Evolutionary conservation across 2,888 invertebrate genomes (phyloP).

Genomic region (Pristionchus exspectatus): DNA sequence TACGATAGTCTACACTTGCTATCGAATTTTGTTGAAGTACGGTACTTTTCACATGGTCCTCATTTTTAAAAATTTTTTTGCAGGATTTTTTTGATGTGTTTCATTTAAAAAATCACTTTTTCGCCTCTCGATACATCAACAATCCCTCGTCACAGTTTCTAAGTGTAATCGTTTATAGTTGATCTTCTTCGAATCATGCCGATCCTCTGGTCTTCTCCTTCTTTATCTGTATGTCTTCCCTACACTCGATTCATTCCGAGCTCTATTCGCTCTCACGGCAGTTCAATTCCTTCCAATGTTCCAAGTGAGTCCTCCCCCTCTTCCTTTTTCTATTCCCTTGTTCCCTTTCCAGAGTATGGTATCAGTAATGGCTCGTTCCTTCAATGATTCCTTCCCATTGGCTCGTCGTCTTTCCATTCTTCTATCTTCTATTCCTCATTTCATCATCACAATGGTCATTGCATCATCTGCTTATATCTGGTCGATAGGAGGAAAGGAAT

Average conservation of each 20-base stretch:
- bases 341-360: conserved; percentile 41
- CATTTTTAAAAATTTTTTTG: too few relatives aligned
- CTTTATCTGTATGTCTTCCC: conserved; percentile 64
- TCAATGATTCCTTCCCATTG: conserved; percentile 49
- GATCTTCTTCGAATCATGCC: conserved; percentile 60
- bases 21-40: too few relatives aligned
- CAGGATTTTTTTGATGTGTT: too few relatives aligned
- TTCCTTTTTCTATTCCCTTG: too few relatives aligned
- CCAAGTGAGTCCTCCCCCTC: conserved; percentile 2
- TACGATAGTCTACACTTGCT: too few relatives aligned
- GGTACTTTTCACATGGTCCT: not conserved
- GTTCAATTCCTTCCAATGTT: conserved; percentile 53
- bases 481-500: conserved; percentile 14
- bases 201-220: conserved; percentile 63
- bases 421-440: conserved; percentile 25
- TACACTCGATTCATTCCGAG: conserved; percentile 60
- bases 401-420: conserved; percentile 31
- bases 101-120: too few relatives aligned
- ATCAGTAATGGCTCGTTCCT: conserved; percentile 35
- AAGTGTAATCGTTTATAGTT: conserved; percentile 56
- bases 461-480: conserved; percentile 40
- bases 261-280: conserved; percentile 58
- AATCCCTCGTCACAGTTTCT: too few relatives aligned
- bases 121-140: too few relatives aligned
- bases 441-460: conserved; percentile 3